Evolutionary conservation across 2,113 vertebrate genomes (phyloP), one percentile per base, ranked within the genome.

Genomic region (Planiliza haematocheilus): DNA sequence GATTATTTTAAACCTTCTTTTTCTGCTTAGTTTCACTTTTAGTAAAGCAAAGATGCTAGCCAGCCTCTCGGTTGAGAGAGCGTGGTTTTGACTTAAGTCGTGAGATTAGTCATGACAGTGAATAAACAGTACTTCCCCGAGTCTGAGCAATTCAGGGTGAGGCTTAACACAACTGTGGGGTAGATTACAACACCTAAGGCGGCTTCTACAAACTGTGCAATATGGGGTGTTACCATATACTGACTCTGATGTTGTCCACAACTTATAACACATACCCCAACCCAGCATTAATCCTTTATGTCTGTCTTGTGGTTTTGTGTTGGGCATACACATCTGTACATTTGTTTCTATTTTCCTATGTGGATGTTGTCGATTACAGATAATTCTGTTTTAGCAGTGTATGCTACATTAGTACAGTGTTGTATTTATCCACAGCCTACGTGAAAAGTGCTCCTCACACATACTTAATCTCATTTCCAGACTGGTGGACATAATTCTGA

Each of bases 401-500:
- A n/a, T 60, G 13, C 7, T n/a, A n/a, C 14, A 1, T 8, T 4
- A 39, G 4, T 16, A 20, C 20, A 41, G 20, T 42, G 20, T 61
- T 36, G 50, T 45, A 1, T 7, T 24, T 45, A 30, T 30, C 24
- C 24, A 30, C 24, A 30, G 24, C 49, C 24, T 18, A 34, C 39
- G 34, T 18, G 46, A 45, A 64, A 61, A 46, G 24, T 30, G 16
- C 0, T 16, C 37, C 66, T 76, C 11, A 83, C 13, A 8, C n/a
- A 8, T 70, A 4, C 48, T 11, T 51, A 2, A 4, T 79, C 5
- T 78, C 70, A 3, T 80, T 86, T 87, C 21, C 93, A 99, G 97
- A 91, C 51, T 96, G 49, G 94, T 99, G 91, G 96, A 98, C 77
- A 1, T 96, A 57, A 92, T 95, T 85, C 93, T 99, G 75, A 97